Base-by-base conservation (phyloP, 1,140 invertebrate species). In the Sminthurides bifidus region DNA sequence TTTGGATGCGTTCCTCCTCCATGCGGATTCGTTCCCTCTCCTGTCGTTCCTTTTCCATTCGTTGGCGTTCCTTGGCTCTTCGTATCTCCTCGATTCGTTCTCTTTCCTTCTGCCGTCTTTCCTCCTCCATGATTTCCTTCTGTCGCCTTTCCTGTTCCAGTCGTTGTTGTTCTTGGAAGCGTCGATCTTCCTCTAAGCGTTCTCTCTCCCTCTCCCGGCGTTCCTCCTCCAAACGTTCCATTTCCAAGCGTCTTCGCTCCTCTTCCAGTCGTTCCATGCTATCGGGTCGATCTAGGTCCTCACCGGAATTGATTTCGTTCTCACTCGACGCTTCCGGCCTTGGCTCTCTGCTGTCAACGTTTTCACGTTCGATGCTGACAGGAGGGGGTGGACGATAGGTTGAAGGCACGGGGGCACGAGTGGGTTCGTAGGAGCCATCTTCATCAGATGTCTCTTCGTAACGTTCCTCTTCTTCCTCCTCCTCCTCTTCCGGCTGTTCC, bases 291-390 rank as follows among this genome's bases (percentile, higher is more conserved):
- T n/a, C n/a, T n/a, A n/a, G n/a, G n/a, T 35, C 33, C 10, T 48
- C 15, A 24, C 30, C 24, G 23, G 26, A 3, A 29, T 26, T 27
- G 45, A 23, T 27, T 48, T 24, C 23, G 50, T 29, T 35, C 10
- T 35, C 33, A n/a, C n/a, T n/a, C n/a, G n/a, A n/a, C n/a, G n/a
- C n/a, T n/a, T 56, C 51, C 4, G 24, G 26, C 12, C 37, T 33
- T 10, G 3, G n/a, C 12, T 31, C 40, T 48, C 31, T 27, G 5
- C 48, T 31, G 26, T 50, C 53, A 50, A 49, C 53, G 21, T 55
- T 44, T 4, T 52, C 53, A 12, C 19, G 24, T 24, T 48, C 29
- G 33, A 12, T 35, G 33, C 33, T 35, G 10, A 12, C 33, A 10
- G 33, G n/a, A 35, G 33, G n/a, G n/a, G n/a, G n/a, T n/a, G n/a